A percentile compares a stretch with the other conserved stretches of the same genome.
Conservation (phyloP, 2,797 vertebrate species). For the Sebastes matsubarae region DNA sequence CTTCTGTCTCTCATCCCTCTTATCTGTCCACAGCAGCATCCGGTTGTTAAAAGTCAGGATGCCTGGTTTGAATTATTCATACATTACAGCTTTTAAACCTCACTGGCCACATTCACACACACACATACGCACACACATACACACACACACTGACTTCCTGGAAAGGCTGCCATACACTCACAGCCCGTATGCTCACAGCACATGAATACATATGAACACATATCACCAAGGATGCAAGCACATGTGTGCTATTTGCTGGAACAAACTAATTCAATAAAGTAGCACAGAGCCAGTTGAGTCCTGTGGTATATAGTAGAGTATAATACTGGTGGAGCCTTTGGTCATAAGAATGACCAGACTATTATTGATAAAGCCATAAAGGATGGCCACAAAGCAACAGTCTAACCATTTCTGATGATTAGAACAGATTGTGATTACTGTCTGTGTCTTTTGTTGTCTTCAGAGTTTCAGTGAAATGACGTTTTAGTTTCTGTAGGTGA, state of each 20-base stretch:
- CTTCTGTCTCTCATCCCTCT: constrained; percentile 14
- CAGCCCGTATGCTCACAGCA: constrained; percentile 7
- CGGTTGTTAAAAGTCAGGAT: constrained; percentile 70
- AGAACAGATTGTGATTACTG: background rate
- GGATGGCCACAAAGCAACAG: background rate
- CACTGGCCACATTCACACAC: constrained; percentile 56
- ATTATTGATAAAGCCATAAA: background rate
- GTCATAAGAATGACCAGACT: background rate
- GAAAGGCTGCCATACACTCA: constrained; percentile 39
- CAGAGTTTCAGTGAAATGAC: background rate
- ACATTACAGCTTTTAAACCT: constrained; percentile 77
- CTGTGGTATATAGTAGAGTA: background rate
- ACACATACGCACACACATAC: constrained; percentile 26
- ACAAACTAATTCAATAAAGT: background rate
- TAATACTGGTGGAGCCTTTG: background rate
- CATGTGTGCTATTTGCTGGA: background rate
- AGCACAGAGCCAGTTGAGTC: background rate
- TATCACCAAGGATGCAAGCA: background rate
- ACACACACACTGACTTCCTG: constrained; percentile 56
- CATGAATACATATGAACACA: constrained; percentile 18
- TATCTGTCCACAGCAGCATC: constrained; percentile 56
- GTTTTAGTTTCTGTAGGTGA: background rate
- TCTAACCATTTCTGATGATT: background rate
- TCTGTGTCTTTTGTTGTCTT: background rate
- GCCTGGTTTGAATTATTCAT: constrained; percentile 82